Percentiles rank a stretch among this genome's conserved stretches.
Conservation (phyloP, 2,797 vertebrate species). For the Coracias cyanogaster region DNA sequence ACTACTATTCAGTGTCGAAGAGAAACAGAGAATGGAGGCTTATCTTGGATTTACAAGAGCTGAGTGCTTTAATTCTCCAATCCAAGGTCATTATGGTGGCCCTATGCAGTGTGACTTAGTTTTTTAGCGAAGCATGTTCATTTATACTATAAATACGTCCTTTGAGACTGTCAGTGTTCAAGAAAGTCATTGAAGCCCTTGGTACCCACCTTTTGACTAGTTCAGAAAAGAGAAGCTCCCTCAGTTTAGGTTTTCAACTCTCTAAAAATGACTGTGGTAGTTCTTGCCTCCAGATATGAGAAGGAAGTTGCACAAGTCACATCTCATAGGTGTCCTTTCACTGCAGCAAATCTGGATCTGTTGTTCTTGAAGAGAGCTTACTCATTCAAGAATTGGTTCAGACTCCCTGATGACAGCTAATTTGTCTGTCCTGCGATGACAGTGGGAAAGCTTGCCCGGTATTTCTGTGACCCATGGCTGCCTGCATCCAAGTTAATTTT, state of each 20-base stretch:
- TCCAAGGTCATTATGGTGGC: neutral
- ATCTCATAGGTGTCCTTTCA: rapidly evolving
- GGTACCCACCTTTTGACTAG: neutral
- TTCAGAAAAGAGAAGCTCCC: neutral
- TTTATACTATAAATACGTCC: neutral
- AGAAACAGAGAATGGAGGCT: neutral
- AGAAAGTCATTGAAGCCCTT: neutral
- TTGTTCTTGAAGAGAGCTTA: neutral
- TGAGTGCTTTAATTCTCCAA: neutral
- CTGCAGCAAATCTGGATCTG: neutral
- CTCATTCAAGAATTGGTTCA: neutral
- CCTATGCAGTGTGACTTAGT: neutral
- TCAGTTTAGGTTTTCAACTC: neutral
- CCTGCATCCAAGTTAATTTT: neutral
- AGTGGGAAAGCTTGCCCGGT: neutral
- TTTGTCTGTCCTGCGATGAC: neutral
- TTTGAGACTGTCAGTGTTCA: neutral
- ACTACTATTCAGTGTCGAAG: neutral
- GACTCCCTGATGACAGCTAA: neutral
- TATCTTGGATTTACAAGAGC: constrained; percentile 10
- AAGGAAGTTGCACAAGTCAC: neutral
- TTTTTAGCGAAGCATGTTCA: neutral
- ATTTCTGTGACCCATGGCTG: neutral
- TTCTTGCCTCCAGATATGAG: neutral
- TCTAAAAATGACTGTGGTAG: neutral